These are phyloP conservation scores for Apodemia hepburni DNA, from an alignment of 2,888 invertebrate genomes.

Conservation along the genomic window DNA sequence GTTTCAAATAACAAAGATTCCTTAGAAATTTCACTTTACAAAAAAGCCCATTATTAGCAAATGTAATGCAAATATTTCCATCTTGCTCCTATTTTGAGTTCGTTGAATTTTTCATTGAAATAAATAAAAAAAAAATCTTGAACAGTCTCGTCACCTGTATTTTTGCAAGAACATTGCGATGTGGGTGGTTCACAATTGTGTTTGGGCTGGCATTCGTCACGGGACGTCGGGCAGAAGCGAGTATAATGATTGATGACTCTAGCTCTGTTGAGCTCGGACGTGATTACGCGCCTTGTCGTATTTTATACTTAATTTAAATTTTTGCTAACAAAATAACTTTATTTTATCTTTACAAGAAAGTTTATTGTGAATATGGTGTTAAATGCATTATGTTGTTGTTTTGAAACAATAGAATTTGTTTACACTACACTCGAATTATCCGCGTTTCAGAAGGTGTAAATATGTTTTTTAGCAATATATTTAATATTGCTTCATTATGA, in stretches of 20 bases:
- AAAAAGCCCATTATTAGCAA: not conserved
- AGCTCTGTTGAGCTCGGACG: constrained; percentile 27
- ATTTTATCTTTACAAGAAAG: not conserved
- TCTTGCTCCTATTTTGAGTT: too few species aligned
- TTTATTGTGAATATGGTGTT: not conserved
- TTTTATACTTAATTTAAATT: constrained; percentile 20
- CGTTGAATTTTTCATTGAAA: not conserved
- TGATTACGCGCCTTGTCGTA: constrained; percentile 25
- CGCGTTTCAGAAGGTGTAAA: too few species aligned
- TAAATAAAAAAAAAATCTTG: not conserved
- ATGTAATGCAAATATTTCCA: too few species aligned
- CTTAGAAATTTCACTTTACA: too few species aligned
- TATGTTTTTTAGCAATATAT: too few species aligned
- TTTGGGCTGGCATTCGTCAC: constrained; percentile 77
- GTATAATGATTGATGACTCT: constrained; percentile 64
- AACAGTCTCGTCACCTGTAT: constrained; percentile 33
- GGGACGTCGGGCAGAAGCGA: constrained; percentile 52
- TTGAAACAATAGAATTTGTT: too few species aligned
- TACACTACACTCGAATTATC: too few species aligned
- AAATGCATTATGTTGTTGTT: not conserved
- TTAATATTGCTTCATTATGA: too few species aligned
- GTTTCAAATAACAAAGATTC: too few species aligned
- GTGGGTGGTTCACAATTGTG: constrained; percentile 70
- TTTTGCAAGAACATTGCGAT: constrained; percentile 50
- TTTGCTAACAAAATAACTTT: constrained; percentile 3